A percentile compares a stretch with the other conserved stretches of the same genome.
These are phyloP conservation scores for Phrynocephalus versicolor DNA, from an alignment of 2,113 vertebrate genomes.

Conservation along the genomic window DNA sequence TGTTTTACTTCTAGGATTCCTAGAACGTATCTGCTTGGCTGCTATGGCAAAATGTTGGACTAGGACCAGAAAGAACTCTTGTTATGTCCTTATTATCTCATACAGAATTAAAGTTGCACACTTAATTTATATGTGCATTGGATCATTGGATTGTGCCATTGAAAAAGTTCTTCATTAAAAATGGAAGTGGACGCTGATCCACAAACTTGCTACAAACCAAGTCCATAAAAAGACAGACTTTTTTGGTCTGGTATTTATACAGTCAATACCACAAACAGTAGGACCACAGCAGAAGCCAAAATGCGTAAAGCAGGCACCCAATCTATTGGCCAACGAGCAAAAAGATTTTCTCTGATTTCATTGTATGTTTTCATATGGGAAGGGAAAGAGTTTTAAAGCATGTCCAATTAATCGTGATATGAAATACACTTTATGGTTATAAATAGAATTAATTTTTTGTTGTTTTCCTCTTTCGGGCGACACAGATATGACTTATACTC, in stretches of 20 bases:
- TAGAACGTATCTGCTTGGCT: neutral
- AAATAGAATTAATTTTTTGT: slow-evolving; percentile 28
- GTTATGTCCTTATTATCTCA: neutral
- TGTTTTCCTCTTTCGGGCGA: slow-evolving; percentile 54
- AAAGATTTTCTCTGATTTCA: neutral
- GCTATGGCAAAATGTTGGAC: neutral
- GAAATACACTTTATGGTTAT: too few species aligned
- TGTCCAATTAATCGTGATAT: too few species aligned
- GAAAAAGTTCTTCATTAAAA: neutral
- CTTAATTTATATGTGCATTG: neutral
- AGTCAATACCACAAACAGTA: neutral
- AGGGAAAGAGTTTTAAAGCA: neutral
- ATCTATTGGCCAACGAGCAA: neutral
- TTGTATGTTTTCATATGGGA: neutral
- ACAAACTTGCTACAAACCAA: neutral
- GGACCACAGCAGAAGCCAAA: too few species aligned
- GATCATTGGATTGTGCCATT: neutral
- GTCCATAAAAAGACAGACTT: neutral
- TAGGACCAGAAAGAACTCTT: neutral
- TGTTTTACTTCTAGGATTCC: neutral
- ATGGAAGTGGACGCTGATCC: neutral
- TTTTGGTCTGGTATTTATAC: neutral
- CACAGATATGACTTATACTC: slow-evolving; percentile 44
- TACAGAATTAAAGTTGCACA: neutral
- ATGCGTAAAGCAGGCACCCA: neutral